phyloP scores from a whole-genome alignment of 2,888 invertebrate genomes.

The Drosophila testacea region DNA sequence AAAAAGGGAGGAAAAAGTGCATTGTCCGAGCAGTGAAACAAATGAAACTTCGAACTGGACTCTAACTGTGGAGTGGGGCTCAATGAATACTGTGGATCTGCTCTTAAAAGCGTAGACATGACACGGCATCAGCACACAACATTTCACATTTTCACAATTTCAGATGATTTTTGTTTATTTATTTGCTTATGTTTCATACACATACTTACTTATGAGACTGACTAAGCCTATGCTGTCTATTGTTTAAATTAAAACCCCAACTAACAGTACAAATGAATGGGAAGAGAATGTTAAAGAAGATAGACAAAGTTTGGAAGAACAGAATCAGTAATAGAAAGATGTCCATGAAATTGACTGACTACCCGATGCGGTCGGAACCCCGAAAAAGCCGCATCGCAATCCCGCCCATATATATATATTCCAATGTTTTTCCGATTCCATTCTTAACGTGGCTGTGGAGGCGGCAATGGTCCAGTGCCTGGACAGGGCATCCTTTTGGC shows the following conservation, averaged over 20 bases:
- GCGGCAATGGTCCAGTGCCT: conserved; percentile 82
- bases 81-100: neutral
- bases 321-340: conserved; percentile 48
- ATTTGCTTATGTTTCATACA: conserved; percentile 61
- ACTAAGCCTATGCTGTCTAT: conserved; percentile 55
- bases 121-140: conserved; percentile 51
- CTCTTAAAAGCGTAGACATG: conserved; percentile 61
- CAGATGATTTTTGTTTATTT: conserved; percentile 65
- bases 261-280: conserved; percentile 52
- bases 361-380: conserved; percentile 23
- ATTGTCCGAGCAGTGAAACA: conserved; percentile 64
- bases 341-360: conserved; percentile 69
- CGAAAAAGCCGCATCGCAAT: conserved; percentile 10
- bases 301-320: conserved; percentile 39
- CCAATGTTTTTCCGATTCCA: neutral
- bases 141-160: conserved; percentile 23
- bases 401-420: conserved; percentile 35
- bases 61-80: neutral
- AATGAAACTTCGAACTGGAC: conserved; percentile 53
- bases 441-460: conserved; percentile 79
- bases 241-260: conserved; percentile 69
- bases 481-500: conserved; percentile 89
- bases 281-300: conserved; percentile 36
- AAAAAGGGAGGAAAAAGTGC: conserved; percentile 48
- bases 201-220: conserved; percentile 68